Conservation (phyloP, 2,888 invertebrate species). For the Molorchus minor region DNA sequence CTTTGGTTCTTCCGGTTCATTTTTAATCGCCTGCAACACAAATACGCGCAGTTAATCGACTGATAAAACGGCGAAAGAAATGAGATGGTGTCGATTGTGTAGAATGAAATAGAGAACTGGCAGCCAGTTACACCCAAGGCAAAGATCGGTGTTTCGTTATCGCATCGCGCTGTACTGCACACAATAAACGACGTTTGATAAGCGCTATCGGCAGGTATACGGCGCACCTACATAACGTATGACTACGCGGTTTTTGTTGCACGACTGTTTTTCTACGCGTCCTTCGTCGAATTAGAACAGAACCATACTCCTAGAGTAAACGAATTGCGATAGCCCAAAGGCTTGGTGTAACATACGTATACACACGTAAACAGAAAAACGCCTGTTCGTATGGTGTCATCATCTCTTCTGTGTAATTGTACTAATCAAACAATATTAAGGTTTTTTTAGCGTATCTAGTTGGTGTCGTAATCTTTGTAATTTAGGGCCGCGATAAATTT, state of each 20-base stretch:
- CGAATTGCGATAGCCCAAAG: constrained; percentile 35
- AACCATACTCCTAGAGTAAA: constrained; percentile 40
- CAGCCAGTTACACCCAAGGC: constrained; percentile 46
- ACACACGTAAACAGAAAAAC: background rate
- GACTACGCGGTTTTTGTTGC: constrained; percentile 17
- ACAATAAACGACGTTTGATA: constrained; percentile 34
- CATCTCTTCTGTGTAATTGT: constrained; percentile 21
- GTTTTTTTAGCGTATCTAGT: constrained; percentile 24
- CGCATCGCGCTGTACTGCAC: constrained; percentile 33
- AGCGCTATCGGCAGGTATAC: constrained; percentile 46
- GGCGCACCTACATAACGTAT: constrained; percentile 45
- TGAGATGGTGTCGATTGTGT: constrained; percentile 9
- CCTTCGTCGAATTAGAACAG: constrained; percentile 47
- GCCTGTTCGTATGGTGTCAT: constrained; percentile 12
- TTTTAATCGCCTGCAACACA: constrained; percentile 53
- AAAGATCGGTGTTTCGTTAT: constrained; percentile 50
- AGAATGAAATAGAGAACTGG: constrained; percentile 33
- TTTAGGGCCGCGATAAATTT: background rate
- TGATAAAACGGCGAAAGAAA: constrained; percentile 21
- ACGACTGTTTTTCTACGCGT: constrained; percentile 39
- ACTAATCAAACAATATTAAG: constrained; percentile 30
- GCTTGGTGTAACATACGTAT: too few relatives aligned
- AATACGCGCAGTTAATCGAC: constrained; percentile 42
- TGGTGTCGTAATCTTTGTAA: constrained; percentile 5
- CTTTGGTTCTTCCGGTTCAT: constrained; percentile 31